A percentile compares a stretch with the other conserved stretches of the same genome.
phyloP scores from a whole-genome alignment of 2,113 vertebrate species.

The Nyctibius bracteatus region DNA sequence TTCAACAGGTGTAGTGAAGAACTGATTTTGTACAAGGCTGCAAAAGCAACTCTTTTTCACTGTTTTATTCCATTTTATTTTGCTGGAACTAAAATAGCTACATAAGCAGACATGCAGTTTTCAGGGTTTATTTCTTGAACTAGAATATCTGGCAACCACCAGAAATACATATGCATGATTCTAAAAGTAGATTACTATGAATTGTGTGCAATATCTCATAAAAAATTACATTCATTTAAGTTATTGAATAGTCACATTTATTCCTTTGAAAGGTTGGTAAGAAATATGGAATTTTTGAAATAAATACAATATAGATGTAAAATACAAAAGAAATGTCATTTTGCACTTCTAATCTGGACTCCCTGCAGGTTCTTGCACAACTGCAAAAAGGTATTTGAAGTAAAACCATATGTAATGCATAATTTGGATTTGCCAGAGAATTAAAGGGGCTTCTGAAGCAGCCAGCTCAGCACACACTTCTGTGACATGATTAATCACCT shows the following conservation, averaged over 20 bases:
- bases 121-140: constrained; percentile 8
- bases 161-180: background rate
- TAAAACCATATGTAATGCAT: background rate
- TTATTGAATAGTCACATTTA: background rate
- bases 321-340: background rate
- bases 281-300: background rate
- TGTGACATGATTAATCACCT: background rate
- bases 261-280: background rate
- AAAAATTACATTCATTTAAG: background rate
- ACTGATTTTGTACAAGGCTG: background rate
- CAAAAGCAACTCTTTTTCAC: background rate
- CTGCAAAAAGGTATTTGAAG: background rate
- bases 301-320: constrained; percentile 1
- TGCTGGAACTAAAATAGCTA: background rate
- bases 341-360: background rate
- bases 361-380: background rate
- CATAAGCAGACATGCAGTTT: background rate
- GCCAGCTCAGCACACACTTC: background rate
- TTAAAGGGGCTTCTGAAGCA: constrained; percentile 1
- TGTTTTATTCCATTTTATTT: constrained; percentile 8
- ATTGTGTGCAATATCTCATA: background rate
- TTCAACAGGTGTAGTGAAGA: background rate
- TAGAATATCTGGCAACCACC: background rate
- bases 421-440: background rate
- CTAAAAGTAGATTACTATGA: background rate